Base-by-base conservation (phyloP, 2,797 vertebrate genomes). In the Leptoclinus maculatus region DNA sequence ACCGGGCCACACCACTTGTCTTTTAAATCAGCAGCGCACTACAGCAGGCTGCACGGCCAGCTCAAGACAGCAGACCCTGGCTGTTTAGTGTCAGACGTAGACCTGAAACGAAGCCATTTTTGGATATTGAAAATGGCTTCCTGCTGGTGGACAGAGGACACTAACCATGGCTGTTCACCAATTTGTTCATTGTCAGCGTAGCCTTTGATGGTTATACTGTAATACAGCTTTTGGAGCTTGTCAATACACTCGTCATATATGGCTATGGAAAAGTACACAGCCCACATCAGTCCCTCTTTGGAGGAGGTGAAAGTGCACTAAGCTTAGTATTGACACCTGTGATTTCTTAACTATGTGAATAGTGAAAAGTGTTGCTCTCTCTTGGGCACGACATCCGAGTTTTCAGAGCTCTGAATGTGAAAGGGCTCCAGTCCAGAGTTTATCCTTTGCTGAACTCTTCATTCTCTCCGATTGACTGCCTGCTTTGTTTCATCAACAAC, bases 1-100 rank as follows among this genome's bases (percentile, higher is more conserved):
- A 83, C 86, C 76, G 76, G 71, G 81, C 78, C 79, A 79, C 82
- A 64, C 78, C 83, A 88, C 87, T 90, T 77, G 89, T 92, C 88
- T 82, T 54, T 85, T 84, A 82, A 86, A 88, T 75, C 85, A 80
- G 83, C 77, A 49, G 73, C 82, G 80, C 78, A 45, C 84, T 89
- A 74, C 47, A 82, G 84, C 82, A 71, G 80, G 60, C 83, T 72
- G 76, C 79, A 54, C 38, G 25, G 74, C 80, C 86, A 75, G 49
- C 73, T 65, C 67, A 51, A 77, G 83, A 78, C 73, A 58, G 84
- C 76, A 71, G 71, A 80, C 73, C 19, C 36, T 14, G 39, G 47
- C 69, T 67, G 53, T 56, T 79, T 62, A 11, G 45, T 68, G 57
- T 70, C n/a, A 23, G 29, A 71, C 34, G 16, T 25, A 2, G n/a